A percentile compares a stretch with the other conserved stretches of the same genome.
These are phyloP conservation scores for Sweltsa coloradensis DNA, from an alignment of 1,140 invertebrate genomes.

Conservation along the genomic window DNA sequence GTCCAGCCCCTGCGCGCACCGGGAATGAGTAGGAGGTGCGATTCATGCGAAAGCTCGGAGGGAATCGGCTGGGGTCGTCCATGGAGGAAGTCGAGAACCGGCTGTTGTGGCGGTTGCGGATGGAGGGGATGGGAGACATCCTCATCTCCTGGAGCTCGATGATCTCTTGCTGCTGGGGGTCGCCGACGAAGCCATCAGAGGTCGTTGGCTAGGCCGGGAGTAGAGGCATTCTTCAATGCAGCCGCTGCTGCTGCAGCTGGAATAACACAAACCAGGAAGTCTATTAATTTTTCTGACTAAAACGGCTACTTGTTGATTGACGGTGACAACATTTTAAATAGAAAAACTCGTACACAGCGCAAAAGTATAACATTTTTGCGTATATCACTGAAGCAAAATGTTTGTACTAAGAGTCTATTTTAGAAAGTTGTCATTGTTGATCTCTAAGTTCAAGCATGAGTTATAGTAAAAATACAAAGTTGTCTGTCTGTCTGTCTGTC, in stretches of 20 bases:
- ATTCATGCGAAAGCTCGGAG: constrained; percentile 66
- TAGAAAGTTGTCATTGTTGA: no score
- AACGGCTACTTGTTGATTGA: background rate
- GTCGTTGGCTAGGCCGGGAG: constrained; percentile 12
- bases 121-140: constrained; percentile 71
- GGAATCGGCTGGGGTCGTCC: constrained; percentile 50
- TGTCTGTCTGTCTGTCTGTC: no score
- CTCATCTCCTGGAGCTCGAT: constrained; percentile 70
- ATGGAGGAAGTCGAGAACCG: constrained; percentile 10
- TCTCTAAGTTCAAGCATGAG: no score
- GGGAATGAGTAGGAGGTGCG: constrained; percentile 33
- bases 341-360: constrained; percentile 9
- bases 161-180: constrained; percentile 47
- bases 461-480: no score
- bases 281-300: background rate
- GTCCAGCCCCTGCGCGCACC: constrained; percentile 25
- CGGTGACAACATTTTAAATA: no score
- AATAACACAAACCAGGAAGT: constrained; percentile 8
- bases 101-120: constrained; percentile 47
- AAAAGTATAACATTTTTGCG: no score
- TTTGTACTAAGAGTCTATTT: no score
- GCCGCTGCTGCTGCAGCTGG: constrained; percentile 11
- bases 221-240: no score
- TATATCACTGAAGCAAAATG: no score
- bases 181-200: constrained; percentile 27